A percentile compares a stretch with the other conserved stretches of the same genome.
Evolutionary conservation across 92 coral and sea anemone genomes (phyloP).

Genomic region (Hydrozoanthus gracilis): DNA sequence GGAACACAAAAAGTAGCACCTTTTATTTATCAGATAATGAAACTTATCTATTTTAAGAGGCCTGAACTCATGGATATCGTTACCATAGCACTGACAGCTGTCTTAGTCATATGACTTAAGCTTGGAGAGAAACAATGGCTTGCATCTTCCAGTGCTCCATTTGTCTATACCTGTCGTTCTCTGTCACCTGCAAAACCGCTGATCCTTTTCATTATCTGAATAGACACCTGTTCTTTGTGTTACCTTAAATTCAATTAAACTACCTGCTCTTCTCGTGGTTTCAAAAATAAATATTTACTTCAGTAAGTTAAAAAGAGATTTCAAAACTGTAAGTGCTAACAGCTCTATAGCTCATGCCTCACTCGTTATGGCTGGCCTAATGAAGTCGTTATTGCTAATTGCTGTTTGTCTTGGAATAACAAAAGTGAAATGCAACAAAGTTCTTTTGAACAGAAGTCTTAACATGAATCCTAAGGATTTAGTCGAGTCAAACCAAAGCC

Average conservation of each 20-base stretch:
- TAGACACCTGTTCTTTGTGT: constrained; percentile 11
- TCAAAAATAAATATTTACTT: constrained; percentile 3
- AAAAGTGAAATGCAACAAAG: background rate
- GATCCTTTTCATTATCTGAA: background rate
- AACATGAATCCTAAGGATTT: background rate
- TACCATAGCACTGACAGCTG: no score
- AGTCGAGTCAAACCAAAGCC: constrained; percentile 12
- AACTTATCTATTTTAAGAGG: no score
- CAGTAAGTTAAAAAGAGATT: background rate
- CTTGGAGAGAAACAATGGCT: no score
- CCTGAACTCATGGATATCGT: no score
- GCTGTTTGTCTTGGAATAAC: constrained; percentile 22
- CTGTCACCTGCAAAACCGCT: background rate
- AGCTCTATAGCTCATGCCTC: background rate
- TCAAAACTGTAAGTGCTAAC: background rate
- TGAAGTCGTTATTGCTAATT: constrained; percentile 11
- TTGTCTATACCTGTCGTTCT: no score
- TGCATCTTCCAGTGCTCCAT: no score
- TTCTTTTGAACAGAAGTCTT: constrained; percentile 20
- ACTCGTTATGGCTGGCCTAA: background rate
- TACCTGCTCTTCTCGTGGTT: constrained; percentile 25
- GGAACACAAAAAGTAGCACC: no score
- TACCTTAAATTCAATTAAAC: background rate
- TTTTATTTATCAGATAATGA: no score
- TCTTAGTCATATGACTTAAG: no score